Percentiles rank a stretch among this genome's conserved stretches.
Evolutionary conservation across 2,113 vertebrate genomes (phyloP).

Genomic region (Turnix velox): DNA sequence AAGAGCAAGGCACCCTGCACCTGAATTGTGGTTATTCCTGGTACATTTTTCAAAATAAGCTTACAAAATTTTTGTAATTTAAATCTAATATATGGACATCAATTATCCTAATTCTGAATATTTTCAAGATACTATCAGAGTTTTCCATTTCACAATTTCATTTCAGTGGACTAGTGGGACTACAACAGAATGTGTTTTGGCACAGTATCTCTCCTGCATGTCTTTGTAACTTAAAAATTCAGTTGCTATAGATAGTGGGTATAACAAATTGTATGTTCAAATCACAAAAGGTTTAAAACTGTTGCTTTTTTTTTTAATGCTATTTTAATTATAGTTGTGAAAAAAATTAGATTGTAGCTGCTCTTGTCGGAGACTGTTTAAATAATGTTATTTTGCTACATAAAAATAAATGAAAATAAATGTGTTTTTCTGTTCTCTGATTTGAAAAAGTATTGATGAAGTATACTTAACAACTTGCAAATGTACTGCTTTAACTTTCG

Average conservation of each 20-base stretch:
- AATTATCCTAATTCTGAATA: background rate
- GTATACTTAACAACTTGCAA: no score
- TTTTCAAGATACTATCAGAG: background rate
- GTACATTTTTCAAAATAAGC: background rate
- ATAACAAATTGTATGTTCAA: background rate
- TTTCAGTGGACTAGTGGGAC: background rate
- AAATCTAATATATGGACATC: background rate
- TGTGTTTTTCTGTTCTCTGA: background rate
- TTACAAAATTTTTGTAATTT: background rate
- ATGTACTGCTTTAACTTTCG: no score
- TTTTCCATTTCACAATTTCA: background rate
- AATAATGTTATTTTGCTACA: background rate
- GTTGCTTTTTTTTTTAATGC: background rate
- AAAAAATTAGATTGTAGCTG: background rate
- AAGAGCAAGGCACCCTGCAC: background rate
- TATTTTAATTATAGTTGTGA: background rate
- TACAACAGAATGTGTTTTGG: background rate
- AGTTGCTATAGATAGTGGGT: background rate
- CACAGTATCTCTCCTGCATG: background rate
- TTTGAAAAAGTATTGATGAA: background rate
- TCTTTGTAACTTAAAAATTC: background rate
- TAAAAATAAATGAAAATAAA: background rate
- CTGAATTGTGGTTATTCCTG: no score
- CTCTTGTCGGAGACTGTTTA: background rate
- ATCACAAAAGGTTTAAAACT: background rate